A percentile compares a stretch with the other conserved stretches of the same genome.
Conservation (phyloP, 2,888 invertebrate species). For the Julus scanicus region DNA sequence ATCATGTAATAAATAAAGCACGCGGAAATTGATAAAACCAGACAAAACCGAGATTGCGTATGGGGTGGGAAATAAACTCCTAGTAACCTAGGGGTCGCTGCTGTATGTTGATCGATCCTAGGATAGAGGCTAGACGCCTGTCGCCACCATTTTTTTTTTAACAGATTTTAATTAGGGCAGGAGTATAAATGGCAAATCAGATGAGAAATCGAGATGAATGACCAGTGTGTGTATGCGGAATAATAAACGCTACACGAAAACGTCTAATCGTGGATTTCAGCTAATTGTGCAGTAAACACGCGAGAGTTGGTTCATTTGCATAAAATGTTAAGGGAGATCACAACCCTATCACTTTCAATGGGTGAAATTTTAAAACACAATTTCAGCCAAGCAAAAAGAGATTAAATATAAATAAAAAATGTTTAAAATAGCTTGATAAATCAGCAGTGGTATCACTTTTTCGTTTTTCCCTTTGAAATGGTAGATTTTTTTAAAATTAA, state of each 20-base stretch:
- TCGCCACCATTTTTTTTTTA: background rate
- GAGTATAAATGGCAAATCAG: constrained; percentile 21
- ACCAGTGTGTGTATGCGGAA: background rate
- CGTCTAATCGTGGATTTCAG: background rate
- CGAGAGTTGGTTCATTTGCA: background rate
- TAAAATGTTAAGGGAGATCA: background rate
- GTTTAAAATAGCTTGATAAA: too few relatives aligned
- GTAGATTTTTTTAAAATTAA: too few relatives aligned
- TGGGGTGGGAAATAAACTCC: background rate
- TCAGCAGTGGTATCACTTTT: too few relatives aligned
- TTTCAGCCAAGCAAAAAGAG: too few relatives aligned
- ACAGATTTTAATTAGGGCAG: constrained; percentile 13
- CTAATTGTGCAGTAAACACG: background rate
- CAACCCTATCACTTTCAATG: too few relatives aligned
- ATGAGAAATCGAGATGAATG: background rate
- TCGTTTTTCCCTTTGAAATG: too few relatives aligned
- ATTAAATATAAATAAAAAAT: too few relatives aligned
- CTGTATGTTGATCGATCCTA: background rate
- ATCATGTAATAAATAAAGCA: constrained; percentile 15
- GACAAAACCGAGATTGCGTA: constrained; percentile 21
- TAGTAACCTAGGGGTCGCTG: background rate
- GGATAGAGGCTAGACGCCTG: background rate
- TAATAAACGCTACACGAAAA: background rate
- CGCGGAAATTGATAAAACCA: constrained; percentile 27
- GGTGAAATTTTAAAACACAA: too few relatives aligned